Evolutionary conservation across 2,113 vertebrate species (phyloP), one percentile per base, ranked within the genome.

Genomic region (Psophia crepitans): DNA sequence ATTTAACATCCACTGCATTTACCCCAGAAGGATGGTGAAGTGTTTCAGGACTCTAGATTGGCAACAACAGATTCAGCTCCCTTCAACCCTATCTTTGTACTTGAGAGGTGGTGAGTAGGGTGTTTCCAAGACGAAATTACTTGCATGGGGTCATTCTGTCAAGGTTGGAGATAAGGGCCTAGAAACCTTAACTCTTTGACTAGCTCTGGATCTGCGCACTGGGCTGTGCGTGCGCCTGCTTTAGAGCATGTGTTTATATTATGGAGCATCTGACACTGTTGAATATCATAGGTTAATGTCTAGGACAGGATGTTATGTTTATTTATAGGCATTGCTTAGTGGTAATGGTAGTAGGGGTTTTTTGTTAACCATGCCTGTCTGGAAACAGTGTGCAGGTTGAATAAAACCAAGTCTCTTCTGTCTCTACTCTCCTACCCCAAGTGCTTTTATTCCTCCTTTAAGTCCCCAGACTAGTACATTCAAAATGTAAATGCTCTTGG

Each of bases 251-350:
- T 1, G 1, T 65, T 79, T 61, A 83, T 81, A 87, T 63, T 61
- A 56, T 11, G 35, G 44, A 56, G 49, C 23, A 20, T 44, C 48
- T 74, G 87, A 64, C 14, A 15, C 8, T 9, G 64, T 15, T 78
- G 78, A 69, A 32, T 13, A 1, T 6, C 0, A 1, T 53, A 37
- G 7, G 12, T 37, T 80, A 70, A 64, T 17, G n/a, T 88, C 77
- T 90, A 84, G 71, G 61, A 70, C 23, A 32, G 28, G 33, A 68
- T 60, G 30, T 57, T 77, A 46, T 89, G 71, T 84, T 96, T 79
- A 90, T 95, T 87, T 96, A 76, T 57, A 69, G 75, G 16, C 35
- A 46, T 57, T 89, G 39, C 64, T 64, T 49, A 79, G 58, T 64
- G 57, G 75, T 28, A 93, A 41, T 26, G 37, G 53, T 33, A 56